Evolutionary conservation across 2,113 vertebrate species (phyloP).

Genomic region (Gasterosteus aculeatus): DNA sequence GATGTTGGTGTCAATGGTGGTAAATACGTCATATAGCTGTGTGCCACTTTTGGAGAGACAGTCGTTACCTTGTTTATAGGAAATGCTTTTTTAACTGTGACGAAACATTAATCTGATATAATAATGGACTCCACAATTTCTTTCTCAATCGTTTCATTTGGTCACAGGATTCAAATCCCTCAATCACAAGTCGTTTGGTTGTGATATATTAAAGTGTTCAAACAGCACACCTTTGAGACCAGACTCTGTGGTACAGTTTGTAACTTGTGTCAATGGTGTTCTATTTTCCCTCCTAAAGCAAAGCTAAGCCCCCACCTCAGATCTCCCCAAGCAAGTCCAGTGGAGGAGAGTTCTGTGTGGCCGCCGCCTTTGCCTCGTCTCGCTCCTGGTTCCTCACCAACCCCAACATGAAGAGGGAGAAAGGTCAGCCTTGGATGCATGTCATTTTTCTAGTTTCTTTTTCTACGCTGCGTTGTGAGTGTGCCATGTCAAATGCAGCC

Average conservation of each 20-base stretch:
- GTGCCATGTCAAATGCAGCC: not conserved
- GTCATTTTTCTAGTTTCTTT: not conserved
- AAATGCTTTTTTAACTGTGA: conserved; percentile 9
- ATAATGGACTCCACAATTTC: not conserved
- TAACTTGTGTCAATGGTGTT: not conserved
- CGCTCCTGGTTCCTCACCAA: conserved; percentile 97
- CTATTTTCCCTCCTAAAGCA: conserved; percentile 80
- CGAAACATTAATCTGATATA: not conserved
- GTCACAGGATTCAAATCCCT: not conserved
- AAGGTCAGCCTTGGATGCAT: conserved; percentile 82
- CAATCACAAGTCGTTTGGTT: not conserved
- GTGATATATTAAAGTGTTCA: not conserved
- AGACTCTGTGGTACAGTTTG: not conserved
- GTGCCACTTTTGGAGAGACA: not conserved
- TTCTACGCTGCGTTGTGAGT: not conserved
- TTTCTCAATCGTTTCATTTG: not conserved
- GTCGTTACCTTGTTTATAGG: not conserved
- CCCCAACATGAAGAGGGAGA: conserved; percentile 93
- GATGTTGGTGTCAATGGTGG: not conserved
- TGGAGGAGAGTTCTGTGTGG: conserved; percentile 96
- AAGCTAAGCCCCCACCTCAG: conserved; percentile 94
- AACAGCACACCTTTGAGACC: not conserved
- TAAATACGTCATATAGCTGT: not conserved
- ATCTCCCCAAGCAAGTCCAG: conserved; percentile 97
- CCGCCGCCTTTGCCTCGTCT: conserved; percentile 91